Percentiles rank a stretch among this genome's conserved stretches.
Evolutionary conservation across 2,888 invertebrate genomes (phyloP).

Genomic region (Shargacucullia verbasci): DNA sequence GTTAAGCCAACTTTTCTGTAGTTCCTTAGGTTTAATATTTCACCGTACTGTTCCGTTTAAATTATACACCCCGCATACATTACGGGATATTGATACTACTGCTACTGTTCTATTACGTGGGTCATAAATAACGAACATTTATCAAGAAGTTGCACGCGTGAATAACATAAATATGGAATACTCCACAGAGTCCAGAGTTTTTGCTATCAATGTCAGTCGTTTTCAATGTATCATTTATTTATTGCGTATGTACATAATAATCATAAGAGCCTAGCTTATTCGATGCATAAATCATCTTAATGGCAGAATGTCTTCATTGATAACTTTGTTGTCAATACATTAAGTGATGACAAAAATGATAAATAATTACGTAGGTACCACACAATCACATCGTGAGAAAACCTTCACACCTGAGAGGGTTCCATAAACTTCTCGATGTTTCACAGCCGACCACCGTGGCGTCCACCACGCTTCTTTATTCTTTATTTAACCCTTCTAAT

Average conservation of each 20-base stretch:
- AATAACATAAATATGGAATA: conserved; percentile 37
- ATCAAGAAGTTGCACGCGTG: conserved; percentile 15
- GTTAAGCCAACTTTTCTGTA: too few relatives aligned
- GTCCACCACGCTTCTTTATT: too few relatives aligned
- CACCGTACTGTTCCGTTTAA: too few relatives aligned
- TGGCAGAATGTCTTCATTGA: conserved; percentile 43
- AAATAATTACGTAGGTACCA: neutral
- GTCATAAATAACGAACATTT: conserved; percentile 1
- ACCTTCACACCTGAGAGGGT: too few relatives aligned
- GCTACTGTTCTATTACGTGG: too few relatives aligned
- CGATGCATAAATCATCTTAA: conserved; percentile 42
- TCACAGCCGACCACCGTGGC: too few relatives aligned
- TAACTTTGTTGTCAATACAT: conserved; percentile 34
- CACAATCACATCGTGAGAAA: too few relatives aligned
- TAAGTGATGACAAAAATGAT: conserved; percentile 27
- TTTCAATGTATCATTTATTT: conserved; percentile 40
- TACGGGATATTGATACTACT: too few relatives aligned
- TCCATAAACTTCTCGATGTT: too few relatives aligned
- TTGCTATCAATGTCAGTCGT: conserved; percentile 29
- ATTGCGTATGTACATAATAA: conserved; percentile 21
- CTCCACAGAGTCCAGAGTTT: conserved; percentile 18
- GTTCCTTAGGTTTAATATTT: too few relatives aligned
- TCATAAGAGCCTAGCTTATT: conserved; percentile 23
- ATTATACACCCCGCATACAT: too few relatives aligned
- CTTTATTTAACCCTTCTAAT: too few relatives aligned